Conservation (phyloP, 2,888 invertebrate species). For the Erebia epiphron region DNA sequence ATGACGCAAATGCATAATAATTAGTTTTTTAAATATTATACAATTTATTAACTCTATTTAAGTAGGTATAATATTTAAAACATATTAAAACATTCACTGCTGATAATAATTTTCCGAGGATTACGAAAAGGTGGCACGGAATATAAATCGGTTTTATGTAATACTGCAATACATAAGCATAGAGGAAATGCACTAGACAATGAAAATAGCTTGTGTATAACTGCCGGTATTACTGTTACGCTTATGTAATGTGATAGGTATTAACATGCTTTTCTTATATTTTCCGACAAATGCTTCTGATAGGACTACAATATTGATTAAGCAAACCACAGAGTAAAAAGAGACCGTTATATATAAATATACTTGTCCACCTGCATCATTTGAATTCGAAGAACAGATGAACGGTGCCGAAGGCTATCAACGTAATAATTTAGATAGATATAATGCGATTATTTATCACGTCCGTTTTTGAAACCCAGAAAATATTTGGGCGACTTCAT, state of each 20-base stretch:
- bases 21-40: background rate
- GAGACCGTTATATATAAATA: background rate
- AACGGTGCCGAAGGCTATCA: background rate
- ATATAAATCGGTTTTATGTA: slow-evolving; percentile 54
- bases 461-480: background rate
- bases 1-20: background rate
- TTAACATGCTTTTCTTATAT: slow-evolving; percentile 3
- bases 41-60: background rate
- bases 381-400: background rate
- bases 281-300: background rate
- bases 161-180: slow-evolving; percentile 56
- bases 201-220: slow-evolving; percentile 71
- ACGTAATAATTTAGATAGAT: background rate
- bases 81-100: background rate
- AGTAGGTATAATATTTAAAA: background rate
- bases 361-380: background rate
- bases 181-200: slow-evolving; percentile 79
- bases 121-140: slow-evolving; percentile 40
- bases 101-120: slow-evolving; percentile 17
- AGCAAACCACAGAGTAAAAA: background rate
- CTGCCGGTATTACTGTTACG: slow-evolving; percentile 55
- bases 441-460: background rate
- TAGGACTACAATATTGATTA: background rate
- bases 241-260: slow-evolving; percentile 51
- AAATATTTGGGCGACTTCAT: background rate